Evolutionary conservation across 2,797 vertebrate species (phyloP).

Genomic region (Natrix natrix): DNA sequence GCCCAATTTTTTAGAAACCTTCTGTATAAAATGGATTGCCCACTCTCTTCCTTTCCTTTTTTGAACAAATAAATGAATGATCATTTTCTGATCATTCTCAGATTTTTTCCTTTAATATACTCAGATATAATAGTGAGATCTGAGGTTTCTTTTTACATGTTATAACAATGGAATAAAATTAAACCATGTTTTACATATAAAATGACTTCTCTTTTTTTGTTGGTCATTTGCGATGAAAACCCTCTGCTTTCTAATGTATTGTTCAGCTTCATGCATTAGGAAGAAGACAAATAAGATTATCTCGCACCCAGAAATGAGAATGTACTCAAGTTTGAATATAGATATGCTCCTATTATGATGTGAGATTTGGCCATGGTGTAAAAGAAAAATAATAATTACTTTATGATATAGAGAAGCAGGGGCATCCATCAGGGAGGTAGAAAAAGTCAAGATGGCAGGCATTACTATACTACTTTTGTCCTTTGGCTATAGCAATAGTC

Average conservation of each 20-base stretch:
- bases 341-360: neutral
- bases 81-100: neutral
- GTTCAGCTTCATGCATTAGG: neutral
- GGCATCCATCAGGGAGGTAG: neutral
- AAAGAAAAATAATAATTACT: no score
- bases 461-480: neutral
- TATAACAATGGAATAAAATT: neutral
- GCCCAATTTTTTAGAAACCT: neutral
- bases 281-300: neutral
- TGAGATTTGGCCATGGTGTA: neutral
- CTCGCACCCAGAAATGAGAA: neutral
- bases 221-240: neutral
- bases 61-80: neutral
- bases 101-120: neutral
- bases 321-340: neutral
- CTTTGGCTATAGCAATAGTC: neutral
- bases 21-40: neutral
- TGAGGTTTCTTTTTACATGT: neutral
- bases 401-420: neutral
- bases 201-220: neutral
- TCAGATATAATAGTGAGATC: neutral
- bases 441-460: neutral
- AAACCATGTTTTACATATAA: neutral
- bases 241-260: neutral
- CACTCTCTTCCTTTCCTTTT: neutral